phyloP scores from a whole-genome alignment of 2,797 vertebrate species.

The Loriculus beryllinus region DNA sequence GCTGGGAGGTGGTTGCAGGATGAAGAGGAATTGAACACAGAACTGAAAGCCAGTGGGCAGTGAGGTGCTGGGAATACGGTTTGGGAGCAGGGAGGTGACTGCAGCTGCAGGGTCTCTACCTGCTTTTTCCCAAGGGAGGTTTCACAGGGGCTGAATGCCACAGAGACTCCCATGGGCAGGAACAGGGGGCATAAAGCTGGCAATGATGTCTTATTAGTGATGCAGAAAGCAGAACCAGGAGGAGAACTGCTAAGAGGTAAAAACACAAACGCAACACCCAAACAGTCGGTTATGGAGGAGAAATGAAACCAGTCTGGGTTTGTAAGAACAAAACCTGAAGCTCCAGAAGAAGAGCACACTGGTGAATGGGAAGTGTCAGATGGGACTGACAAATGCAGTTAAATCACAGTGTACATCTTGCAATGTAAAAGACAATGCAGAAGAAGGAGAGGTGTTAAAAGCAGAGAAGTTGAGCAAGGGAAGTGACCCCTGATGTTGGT shows the following conservation, averaged over 20 bases:
- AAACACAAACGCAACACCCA: background rate
- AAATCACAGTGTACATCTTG: background rate
- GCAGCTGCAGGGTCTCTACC: background rate
- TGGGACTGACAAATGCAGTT: background rate
- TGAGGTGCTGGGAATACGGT: background rate
- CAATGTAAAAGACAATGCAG: background rate
- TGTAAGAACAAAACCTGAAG: background rate
- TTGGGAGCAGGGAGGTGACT: background rate
- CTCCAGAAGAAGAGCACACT: background rate
- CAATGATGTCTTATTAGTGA: background rate
- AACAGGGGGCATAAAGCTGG: background rate
- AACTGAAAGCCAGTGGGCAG: background rate
- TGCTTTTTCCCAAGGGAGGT: background rate
- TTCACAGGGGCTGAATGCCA: background rate
- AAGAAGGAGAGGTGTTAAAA: background rate
- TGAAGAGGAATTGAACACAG: constrained; percentile 13
- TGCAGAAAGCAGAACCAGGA: background rate
- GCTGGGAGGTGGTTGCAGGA: background rate
- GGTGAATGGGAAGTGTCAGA: background rate
- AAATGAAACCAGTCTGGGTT: constrained; percentile 19
- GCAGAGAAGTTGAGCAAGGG: background rate
- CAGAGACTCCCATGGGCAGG: background rate
- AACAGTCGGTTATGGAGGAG: background rate
- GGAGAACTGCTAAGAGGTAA: background rate
- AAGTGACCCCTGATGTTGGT: background rate